Percentiles rank a stretch among this genome's conserved stretches.
Evolutionary conservation across 1,140 invertebrate species (phyloP).

Genomic region (Drosophila ananassae): DNA sequence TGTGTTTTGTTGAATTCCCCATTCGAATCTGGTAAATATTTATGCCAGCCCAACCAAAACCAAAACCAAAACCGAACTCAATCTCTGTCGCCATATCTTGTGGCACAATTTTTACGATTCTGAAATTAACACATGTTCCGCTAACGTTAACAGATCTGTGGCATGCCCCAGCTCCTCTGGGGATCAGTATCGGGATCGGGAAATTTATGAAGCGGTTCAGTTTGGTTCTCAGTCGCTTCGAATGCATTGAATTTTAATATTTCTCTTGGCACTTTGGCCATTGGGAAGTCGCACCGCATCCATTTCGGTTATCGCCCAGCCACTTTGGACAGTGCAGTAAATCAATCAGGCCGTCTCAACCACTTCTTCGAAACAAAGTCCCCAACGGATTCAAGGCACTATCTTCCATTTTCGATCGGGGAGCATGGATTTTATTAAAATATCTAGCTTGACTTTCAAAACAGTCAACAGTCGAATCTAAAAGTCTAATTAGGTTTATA

Average conservation of each 20-base stretch:
- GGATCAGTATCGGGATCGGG: conserved; percentile 22
- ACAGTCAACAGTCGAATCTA: conserved; percentile 9
- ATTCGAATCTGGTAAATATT: conserved; percentile 67
- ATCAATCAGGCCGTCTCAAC: conserved; percentile 53
- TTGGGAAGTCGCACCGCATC: conserved; percentile 33
- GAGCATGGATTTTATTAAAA: conserved; percentile 10
- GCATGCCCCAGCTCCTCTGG: conserved; percentile 17
- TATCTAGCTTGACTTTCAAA: conserved; percentile 17
- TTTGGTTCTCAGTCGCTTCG: not conserved
- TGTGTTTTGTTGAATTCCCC: conserved; percentile 67
- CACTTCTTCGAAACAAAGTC: conserved; percentile 21
- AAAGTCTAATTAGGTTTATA: conserved; percentile 16
- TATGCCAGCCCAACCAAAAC: conserved; percentile 35
- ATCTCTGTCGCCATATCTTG: conserved; percentile 34
- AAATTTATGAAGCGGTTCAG: not conserved
- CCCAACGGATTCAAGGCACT: not conserved
- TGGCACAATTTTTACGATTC: conserved; percentile 61
- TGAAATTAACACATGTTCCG: conserved; percentile 71
- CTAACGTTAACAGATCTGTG: conserved; percentile 44
- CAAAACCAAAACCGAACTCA: conserved; percentile 26
- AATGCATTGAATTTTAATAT: conserved; percentile 49
- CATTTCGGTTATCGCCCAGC: conserved; percentile 46
- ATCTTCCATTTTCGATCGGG: conserved; percentile 11
- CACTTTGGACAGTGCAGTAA: conserved; percentile 52
- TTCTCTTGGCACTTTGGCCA: conserved; percentile 42